Base-by-base conservation (phyloP, 2,888 invertebrate species). In the Dryocosmus kuriphilus region DNA sequence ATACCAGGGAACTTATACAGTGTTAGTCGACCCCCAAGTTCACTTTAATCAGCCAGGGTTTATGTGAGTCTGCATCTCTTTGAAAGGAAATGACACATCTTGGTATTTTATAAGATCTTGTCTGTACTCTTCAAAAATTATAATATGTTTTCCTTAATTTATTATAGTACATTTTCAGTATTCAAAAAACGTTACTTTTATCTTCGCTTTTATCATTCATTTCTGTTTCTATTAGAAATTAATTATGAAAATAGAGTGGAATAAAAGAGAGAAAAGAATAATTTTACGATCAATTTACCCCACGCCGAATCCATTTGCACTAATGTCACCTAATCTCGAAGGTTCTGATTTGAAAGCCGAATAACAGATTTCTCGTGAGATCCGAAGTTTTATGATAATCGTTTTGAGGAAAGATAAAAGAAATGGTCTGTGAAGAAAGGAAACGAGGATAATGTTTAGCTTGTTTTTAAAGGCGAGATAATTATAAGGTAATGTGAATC, bases 21-120 rank as follows among this genome's bases (percentile, higher is more conserved):
- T 82, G 87, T 88, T 88, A 87, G 86, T 87, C 85, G 87, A 85
- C 83, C 79, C 75, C 41, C 60, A 75, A 57, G 35, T 65, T 74
- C 67, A 77, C 74, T 75, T 81, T 81, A 76, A 80, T 78, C 62
- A 76, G 78, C 71, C 11, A 19, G 30, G 30, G 71, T 51, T 71
- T 71, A 71, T 71, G 51, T 51, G 51, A 71, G 71, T 30, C 24
- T 46, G 4, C 46, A n/a, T 71, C 27, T 51, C 27, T 71, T 51
- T 71, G 19, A 22, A 41, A 8, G 65, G 5, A 14, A 57, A 57
- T 55, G 8, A 55, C 22, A 55, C 22, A 55, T 27, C 57, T 57
- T 41, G 2, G 16, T 16, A 16, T 65, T 65, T 65, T 65, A 24
- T 24, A 65, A 65, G 16, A 65, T 65, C 65, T 65, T 16, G 24